Evolutionary conservation across 2,113 vertebrate species (phyloP).

Genomic region (Aspiorhynchus laticeps): DNA sequence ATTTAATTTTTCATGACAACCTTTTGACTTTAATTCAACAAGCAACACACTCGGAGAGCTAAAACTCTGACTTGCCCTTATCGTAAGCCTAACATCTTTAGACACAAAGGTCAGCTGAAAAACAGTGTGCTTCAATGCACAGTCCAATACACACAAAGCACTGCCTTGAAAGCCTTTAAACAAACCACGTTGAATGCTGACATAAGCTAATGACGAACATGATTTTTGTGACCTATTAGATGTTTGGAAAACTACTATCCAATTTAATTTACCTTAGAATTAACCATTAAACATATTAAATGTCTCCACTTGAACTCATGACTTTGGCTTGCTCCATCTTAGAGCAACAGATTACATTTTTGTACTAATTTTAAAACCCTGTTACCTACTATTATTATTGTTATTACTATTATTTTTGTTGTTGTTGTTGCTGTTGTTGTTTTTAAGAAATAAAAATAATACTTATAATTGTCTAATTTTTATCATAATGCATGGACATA

Average conservation of each 20-base stretch:
- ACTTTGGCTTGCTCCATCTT: too few species aligned
- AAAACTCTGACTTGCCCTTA: constrained; percentile 46
- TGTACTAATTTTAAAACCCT: too few species aligned
- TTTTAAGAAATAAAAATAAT: too few species aligned
- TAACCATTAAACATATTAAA: background rate
- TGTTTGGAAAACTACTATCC: background rate
- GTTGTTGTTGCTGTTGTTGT: too few species aligned
- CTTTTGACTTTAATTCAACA: constrained; percentile 22
- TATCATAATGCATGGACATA: too few species aligned
- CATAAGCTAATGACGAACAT: background rate
- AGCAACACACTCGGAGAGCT: background rate
- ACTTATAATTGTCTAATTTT: too few species aligned
- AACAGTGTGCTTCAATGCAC: constrained; percentile 40
- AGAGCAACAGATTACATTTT: too few species aligned
- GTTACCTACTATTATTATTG: background rate
- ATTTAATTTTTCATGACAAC: background rate
- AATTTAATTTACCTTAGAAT: background rate
- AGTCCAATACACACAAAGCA: constrained; percentile 5
- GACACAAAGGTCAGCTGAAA: constrained; percentile 54
- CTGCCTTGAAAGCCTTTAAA: constrained; percentile 21
- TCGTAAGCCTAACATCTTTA: constrained; percentile 41
- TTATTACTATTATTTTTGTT: background rate
- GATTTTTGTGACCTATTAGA: background rate
- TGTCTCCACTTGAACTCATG: too few species aligned
- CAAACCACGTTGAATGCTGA: background rate